Conservation (phyloP, 2,888 invertebrate genomes). For the Tuberolachnus salignus region DNA sequence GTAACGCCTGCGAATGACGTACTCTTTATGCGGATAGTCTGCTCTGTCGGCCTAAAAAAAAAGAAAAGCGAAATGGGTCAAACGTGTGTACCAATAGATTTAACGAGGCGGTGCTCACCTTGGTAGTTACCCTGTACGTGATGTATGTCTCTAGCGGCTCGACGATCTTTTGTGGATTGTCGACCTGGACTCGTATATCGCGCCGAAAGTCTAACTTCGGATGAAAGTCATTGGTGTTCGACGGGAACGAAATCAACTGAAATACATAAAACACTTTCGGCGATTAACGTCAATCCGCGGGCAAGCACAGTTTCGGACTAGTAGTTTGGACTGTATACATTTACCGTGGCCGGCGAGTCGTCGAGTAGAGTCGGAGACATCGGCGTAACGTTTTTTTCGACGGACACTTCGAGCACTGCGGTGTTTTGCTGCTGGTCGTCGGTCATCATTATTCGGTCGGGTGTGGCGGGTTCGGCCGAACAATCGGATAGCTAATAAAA, state of each 20-base stretch:
- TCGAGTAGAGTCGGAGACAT: conserved; percentile 20
- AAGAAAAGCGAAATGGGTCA: conserved; percentile 57
- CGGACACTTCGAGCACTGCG: conserved; percentile 58
- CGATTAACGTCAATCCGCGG: neutral
- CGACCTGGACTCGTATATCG: conserved; percentile 72
- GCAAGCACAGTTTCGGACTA: too few species aligned
- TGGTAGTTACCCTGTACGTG: conserved; percentile 73
- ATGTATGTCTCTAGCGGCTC: conserved; percentile 75
- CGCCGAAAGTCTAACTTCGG: conserved; percentile 61
- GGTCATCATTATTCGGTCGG: conserved; percentile 54
- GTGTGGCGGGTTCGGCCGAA: neutral
- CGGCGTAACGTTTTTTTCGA: conserved; percentile 54
- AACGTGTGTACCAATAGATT: neutral
- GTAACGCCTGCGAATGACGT: conserved; percentile 71
- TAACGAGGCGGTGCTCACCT: conserved; percentile 63
- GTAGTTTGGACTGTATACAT: neutral
- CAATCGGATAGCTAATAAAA: conserved; percentile 11
- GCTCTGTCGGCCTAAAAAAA: conserved; percentile 67
- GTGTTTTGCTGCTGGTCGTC: conserved; percentile 43
- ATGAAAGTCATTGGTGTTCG: conserved; percentile 17
- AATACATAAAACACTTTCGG: neutral
- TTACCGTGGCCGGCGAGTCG: conserved; percentile 28
- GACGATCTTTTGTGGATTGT: conserved; percentile 75
- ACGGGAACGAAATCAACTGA: conserved; percentile 37
- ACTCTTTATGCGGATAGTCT: conserved; percentile 71